Conservation (phyloP, 2,797 vertebrate species). For the Bovichtus diacanthus region DNA sequence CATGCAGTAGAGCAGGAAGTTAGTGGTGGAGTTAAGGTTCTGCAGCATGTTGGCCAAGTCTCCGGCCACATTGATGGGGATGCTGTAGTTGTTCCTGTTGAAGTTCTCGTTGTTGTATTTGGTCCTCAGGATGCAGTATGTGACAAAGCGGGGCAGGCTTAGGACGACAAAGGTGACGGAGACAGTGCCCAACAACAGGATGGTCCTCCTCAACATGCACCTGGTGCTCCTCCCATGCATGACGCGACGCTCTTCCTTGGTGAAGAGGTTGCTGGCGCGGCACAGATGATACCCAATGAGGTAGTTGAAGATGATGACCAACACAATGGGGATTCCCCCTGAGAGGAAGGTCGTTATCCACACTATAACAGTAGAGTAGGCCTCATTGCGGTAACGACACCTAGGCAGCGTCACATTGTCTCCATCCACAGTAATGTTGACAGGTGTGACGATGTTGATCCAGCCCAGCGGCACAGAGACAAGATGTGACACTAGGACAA, state of each 20-base stretch:
- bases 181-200: constrained; percentile 82
- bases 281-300: constrained; percentile 80
- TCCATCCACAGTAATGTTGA: constrained; percentile 63
- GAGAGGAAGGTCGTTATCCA: constrained; percentile 85
- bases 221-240: constrained; percentile 71
- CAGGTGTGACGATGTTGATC: constrained; percentile 77
- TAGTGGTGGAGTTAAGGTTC: constrained; percentile 87
- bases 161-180: constrained; percentile 82
- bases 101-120: constrained; percentile 77
- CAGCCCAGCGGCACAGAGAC: constrained; percentile 81
- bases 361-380: constrained; percentile 80
- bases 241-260: constrained; percentile 78
- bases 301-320: constrained; percentile 85
- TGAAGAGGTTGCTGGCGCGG: constrained; percentile 78
- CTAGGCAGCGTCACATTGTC: constrained; percentile 65
- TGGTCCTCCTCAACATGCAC: constrained; percentile 75
- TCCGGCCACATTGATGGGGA: constrained; percentile 81
- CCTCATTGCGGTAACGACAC: constrained; percentile 76
- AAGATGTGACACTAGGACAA: constrained; percentile 80
- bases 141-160: constrained; percentile 84
- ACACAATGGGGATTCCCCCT: constrained; percentile 80
- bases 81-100: constrained; percentile 81
- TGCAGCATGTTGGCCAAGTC: constrained; percentile 88
- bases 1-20: constrained; percentile 88
- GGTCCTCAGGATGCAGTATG: constrained; percentile 87